Conservation (phyloP, 1,140 invertebrate species). For the Drosophila lacteicornis region DNA sequence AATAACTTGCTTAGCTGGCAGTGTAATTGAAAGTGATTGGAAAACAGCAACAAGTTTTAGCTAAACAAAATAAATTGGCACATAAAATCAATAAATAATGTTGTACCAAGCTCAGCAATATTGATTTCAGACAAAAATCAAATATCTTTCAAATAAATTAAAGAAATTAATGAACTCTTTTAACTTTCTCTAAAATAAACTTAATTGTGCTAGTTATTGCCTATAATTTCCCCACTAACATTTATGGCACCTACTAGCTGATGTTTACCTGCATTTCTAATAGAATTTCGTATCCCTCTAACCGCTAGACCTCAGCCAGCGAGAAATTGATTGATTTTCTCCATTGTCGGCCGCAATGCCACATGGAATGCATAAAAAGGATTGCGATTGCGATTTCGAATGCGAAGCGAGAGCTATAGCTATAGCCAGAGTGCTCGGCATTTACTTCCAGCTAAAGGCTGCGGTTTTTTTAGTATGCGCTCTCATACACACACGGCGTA, state of each 20-base stretch:
- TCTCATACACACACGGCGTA: constrained; percentile 32
- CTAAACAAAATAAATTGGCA: neutral
- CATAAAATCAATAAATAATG: neutral
- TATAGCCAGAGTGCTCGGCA: neutral
- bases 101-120: neutral
- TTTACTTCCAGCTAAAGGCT: constrained; percentile 14
- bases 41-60: constrained; percentile 3
- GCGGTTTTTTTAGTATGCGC: constrained; percentile 26
- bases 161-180: too few species aligned
- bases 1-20: neutral
- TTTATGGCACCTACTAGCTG: neutral
- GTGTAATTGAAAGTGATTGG: constrained; percentile 13
- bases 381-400: constrained; percentile 52
- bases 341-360: constrained; percentile 47
- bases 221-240: too few species aligned
- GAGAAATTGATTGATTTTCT: constrained; percentile 42
- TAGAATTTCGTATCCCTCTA: constrained; percentile 3
- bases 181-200: too few species aligned
- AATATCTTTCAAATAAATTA: neutral
- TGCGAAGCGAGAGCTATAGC: neutral
- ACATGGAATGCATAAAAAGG: constrained; percentile 55
- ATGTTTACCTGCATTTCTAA: neutral
- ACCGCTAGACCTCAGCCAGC: constrained; percentile 13
- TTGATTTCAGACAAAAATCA: neutral
- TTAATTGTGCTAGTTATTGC: neutral